Evolutionary conservation across 2,797 vertebrate species (phyloP), one percentile per base, ranked within the genome.

Genomic region (Peromyscus melanophrys): DNA sequence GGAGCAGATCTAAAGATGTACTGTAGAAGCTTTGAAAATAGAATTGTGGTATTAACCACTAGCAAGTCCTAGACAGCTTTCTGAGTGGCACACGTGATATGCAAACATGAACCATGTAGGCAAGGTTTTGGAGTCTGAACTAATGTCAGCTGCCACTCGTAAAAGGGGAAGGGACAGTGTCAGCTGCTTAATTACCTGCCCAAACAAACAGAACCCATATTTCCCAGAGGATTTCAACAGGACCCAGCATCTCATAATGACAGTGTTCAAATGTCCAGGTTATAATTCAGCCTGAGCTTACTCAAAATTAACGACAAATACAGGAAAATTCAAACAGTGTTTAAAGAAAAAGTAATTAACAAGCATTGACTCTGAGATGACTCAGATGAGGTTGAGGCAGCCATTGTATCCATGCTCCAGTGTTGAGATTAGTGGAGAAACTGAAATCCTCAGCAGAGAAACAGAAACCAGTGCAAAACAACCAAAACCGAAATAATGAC

Each of bases 361-460:
- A 77, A 55, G 23, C 67, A 13, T 43, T 63, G 43, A 92, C 31
- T 0, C 11, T 49, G 57, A 63, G 67, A 37, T 69, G 43, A 49
- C 21, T 89, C 78, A 91, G 52, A 29, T 78, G 25, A 21, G 73
- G 19, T 4, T 52, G 86, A 57, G 78, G 25, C 71, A 76, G 59
- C 37, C 34, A 7, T 94, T 94, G 29, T 57, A 86, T 80, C 37
- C 29, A 9, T 73, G 89, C 40, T 81, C 7, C 3, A 19, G 23
- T 77, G 73, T 89, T 80, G 52, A 94, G 87, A 71, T 57, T 71
- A 84, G 55, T 81, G 55, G 59, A 82, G 91, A 82, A 31, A 73
- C 23, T 46, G 25, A 92, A 59, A 16, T 94, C 88, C 84, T 95
- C 34, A 49, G 43, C 82, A 94, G 40, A 90, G 81, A 95, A 94